Percentiles rank a stretch among this genome's conserved stretches.
phyloP scores from a whole-genome alignment of 92 coral and sea anemone species.

The Siderastrea siderea region DNA sequence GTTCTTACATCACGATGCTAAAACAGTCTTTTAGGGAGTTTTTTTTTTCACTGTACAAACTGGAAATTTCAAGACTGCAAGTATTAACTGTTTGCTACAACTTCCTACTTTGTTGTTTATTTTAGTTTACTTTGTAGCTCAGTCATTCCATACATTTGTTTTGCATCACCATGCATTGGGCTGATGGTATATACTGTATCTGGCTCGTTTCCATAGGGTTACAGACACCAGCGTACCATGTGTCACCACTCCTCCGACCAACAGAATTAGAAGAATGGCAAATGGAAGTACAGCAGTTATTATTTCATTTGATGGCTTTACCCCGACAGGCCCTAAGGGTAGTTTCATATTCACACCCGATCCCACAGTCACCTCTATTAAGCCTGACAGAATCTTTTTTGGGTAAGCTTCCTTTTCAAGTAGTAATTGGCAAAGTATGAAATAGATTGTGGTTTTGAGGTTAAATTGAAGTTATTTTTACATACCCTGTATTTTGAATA shows the following conservation, averaged over 20 bases:
- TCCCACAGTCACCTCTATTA: conserved; percentile 66
- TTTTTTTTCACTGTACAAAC: too few species aligned
- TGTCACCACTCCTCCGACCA: conserved; percentile 28
- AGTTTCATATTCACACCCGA: conserved; percentile 84
- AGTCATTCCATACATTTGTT: too few species aligned
- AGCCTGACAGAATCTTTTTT: conserved; percentile 70
- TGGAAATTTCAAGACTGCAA: too few species aligned
- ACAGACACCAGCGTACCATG: conserved; percentile 80
- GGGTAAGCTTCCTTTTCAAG: conserved; percentile 60
- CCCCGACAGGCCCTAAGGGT: conserved; percentile 73
- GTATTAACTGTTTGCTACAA: too few species aligned
- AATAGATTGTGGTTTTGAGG: not conserved
- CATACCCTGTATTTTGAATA: too few species aligned
- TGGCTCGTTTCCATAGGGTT: conserved; percentile 53
- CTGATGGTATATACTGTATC: not conserved
- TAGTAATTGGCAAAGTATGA: not conserved
- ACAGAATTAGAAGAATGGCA: conserved; percentile 47
- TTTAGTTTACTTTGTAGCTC: too few species aligned
- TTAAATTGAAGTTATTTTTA: too few species aligned
- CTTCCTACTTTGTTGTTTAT: too few species aligned
- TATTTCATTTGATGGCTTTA: conserved; percentile 84
- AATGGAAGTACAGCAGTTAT: conserved; percentile 57
- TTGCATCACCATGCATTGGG: too few species aligned
- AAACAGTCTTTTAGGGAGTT: too few species aligned
- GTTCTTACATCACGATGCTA: too few species aligned